Evolutionary conservation across 2,888 invertebrate species (phyloP).

Genomic region (Trypoxylon attenuatum): DNA sequence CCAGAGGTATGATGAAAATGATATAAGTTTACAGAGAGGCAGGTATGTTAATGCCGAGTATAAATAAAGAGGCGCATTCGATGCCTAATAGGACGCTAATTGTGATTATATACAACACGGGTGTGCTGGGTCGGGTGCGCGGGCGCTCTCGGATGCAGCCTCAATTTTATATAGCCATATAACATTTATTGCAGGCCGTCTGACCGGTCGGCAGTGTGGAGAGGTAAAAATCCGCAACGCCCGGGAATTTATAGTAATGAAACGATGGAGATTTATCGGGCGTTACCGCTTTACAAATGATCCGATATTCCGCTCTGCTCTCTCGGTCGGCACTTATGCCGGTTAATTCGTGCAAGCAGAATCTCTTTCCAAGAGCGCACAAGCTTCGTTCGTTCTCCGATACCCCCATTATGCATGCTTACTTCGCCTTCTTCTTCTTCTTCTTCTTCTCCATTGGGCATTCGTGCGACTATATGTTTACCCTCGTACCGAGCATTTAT

Average conservation of each 20-base stretch:
- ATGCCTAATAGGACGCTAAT: conserved; percentile 59
- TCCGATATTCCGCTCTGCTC: conserved; percentile 49
- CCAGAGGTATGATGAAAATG: conserved; percentile 44
- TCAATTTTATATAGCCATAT: conserved; percentile 58
- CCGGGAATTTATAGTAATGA: conserved; percentile 61
- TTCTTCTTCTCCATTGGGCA: too few relatives aligned
- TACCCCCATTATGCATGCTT: too few relatives aligned
- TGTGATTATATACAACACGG: conserved; percentile 61
- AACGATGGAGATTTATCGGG: conserved; percentile 59
- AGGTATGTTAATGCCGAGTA: conserved; percentile 47
- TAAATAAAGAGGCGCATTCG: conserved; percentile 56
- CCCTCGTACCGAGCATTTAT: conserved; percentile 15
- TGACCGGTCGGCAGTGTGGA: conserved; percentile 39
- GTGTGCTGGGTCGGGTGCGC: too few relatives aligned
- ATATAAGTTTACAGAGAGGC: conserved; percentile 55
- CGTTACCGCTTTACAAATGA: conserved; percentile 56
- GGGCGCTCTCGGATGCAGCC: conserved; percentile 51
- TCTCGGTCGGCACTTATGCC: conserved; percentile 44
- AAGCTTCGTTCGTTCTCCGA: too few relatives aligned
- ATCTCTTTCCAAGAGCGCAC: conserved; percentile 39
- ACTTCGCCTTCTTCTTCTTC: too few relatives aligned
- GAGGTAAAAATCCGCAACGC: conserved; percentile 52
- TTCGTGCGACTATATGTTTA: conserved; percentile 15
- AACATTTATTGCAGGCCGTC: conserved; percentile 55
- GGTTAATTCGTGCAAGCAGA: conserved; percentile 54